Evolutionary conservation across 2,888 invertebrate species (phyloP).

Genomic region (Brachynemurus nebulosus): DNA sequence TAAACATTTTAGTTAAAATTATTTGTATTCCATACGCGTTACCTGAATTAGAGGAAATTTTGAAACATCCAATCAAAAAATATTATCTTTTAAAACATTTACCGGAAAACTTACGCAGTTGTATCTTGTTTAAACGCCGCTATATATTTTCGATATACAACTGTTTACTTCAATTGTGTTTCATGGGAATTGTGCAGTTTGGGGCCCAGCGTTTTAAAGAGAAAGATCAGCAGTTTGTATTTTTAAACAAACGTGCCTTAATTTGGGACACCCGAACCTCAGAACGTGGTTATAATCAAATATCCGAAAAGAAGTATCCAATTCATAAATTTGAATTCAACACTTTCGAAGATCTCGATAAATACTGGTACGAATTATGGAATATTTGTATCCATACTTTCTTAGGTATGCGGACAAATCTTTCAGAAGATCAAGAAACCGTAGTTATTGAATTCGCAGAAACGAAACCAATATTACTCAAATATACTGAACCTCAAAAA

Average conservation of each 20-base stretch:
- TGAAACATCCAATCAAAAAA: constrained; percentile 51
- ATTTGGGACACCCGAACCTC: constrained; percentile 52
- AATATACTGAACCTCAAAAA: constrained; percentile 30
- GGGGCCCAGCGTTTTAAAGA: constrained; percentile 49
- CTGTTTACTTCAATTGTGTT: constrained; percentile 41
- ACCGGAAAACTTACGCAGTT: constrained; percentile 37
- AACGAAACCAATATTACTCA: constrained; percentile 35
- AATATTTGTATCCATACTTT: constrained; percentile 51
- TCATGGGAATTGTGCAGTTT: constrained; percentile 54
- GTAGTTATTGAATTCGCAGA: constrained; percentile 30
- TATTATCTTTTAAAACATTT: constrained; percentile 48
- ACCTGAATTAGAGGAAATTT: constrained; percentile 39
- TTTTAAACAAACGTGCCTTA: constrained; percentile 45
- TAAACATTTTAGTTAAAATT: constrained; percentile 53
- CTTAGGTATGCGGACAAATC: constrained; percentile 31
- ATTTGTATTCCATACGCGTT: constrained; percentile 36
- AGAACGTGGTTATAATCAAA: constrained; percentile 42
- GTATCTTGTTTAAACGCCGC: constrained; percentile 38
- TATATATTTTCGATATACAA: constrained; percentile 44
- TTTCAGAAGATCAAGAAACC: background rate
- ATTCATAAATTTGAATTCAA: constrained; percentile 40
- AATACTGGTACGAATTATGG: constrained; percentile 57
- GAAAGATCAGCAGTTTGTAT: constrained; percentile 56
- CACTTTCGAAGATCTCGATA: constrained; percentile 37
- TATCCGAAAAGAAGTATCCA: constrained; percentile 44